Conservation (phyloP, 2,113 vertebrate genomes). For the Psilopogon haemacephalus region DNA sequence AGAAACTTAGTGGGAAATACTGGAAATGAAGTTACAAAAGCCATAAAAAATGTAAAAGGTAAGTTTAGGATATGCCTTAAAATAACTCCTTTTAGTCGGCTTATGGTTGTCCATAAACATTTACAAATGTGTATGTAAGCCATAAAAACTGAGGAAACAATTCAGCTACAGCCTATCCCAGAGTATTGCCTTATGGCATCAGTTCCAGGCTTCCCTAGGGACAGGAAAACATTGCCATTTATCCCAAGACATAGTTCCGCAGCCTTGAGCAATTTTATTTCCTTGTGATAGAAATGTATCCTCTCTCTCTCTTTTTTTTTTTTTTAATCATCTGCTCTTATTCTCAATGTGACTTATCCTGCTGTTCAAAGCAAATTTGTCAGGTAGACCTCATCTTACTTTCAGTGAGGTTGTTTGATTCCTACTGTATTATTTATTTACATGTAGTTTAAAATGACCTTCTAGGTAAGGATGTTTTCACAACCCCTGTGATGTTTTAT, state of each 20-base stretch:
- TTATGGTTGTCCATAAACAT: neutral
- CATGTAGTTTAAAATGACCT: neutral
- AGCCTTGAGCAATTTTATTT: conserved; percentile 51
- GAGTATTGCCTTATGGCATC: neutral
- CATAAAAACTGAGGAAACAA: neutral
- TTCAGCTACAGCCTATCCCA: neutral
- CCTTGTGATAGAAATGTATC: neutral
- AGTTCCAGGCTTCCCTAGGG: neutral
- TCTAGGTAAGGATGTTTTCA: neutral
- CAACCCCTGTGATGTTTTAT: neutral
- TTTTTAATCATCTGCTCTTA: neutral
- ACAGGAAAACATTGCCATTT: neutral
- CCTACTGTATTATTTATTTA: neutral
- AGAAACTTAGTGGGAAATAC: neutral
- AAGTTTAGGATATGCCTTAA: neutral
- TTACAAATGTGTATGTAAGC: neutral
- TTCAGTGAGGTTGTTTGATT: neutral
- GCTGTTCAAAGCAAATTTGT: neutral
- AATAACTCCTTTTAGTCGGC: neutral
- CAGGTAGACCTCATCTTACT: neutral
- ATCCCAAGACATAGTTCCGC: conserved; percentile 11
- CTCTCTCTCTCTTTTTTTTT: neutral
- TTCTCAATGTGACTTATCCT: neutral
- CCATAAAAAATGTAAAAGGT: neutral
- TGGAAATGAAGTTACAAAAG: neutral